phyloP scores from a whole-genome alignment of 2,888 invertebrate species.

The Thymelicus lineola region DNA sequence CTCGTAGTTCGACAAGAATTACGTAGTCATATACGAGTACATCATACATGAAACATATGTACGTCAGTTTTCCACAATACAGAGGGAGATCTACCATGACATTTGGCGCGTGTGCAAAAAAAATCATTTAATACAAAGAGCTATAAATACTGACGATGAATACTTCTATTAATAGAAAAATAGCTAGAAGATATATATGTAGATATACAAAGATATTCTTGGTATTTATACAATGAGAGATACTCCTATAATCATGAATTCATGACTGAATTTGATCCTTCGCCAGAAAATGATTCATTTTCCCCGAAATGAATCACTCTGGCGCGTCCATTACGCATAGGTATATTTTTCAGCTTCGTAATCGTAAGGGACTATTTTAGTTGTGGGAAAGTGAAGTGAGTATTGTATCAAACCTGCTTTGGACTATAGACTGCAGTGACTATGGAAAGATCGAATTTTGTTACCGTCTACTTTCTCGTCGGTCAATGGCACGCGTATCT shows the following conservation, averaged over 20 bases:
- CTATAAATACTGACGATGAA: too few relatives aligned
- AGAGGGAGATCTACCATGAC: neutral
- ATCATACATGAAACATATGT: neutral
- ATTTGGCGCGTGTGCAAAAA: neutral
- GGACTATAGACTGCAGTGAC: slow-evolving; percentile 15
- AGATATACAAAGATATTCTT: neutral
- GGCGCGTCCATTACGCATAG: slow-evolving; percentile 18
- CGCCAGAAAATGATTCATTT: slow-evolving; percentile 52
- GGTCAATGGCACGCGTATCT: slow-evolving; percentile 30
- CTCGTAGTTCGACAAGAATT: slow-evolving; percentile 2
- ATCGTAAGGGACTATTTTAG: slow-evolving; percentile 36
- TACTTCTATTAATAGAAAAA: too few relatives aligned
- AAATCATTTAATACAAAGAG: neutral
- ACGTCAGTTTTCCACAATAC: too few relatives aligned
- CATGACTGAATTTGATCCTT: slow-evolving; percentile 41
- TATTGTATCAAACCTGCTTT: slow-evolving; percentile 19
- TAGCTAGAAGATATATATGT: too few relatives aligned
- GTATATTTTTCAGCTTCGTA: slow-evolving; percentile 25
- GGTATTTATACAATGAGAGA: neutral
- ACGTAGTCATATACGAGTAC: neutral
- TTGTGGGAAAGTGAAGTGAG: slow-evolving; percentile 42
- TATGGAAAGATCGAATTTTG: slow-evolving; percentile 40
- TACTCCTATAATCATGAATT: slow-evolving; percentile 12
- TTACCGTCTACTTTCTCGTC: slow-evolving; percentile 41
- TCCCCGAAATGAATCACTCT: slow-evolving; percentile 30